These are phyloP conservation scores for Dryoscopus gambensis DNA, from an alignment of 2,113 vertebrate genomes.

Conservation along the genomic window DNA sequence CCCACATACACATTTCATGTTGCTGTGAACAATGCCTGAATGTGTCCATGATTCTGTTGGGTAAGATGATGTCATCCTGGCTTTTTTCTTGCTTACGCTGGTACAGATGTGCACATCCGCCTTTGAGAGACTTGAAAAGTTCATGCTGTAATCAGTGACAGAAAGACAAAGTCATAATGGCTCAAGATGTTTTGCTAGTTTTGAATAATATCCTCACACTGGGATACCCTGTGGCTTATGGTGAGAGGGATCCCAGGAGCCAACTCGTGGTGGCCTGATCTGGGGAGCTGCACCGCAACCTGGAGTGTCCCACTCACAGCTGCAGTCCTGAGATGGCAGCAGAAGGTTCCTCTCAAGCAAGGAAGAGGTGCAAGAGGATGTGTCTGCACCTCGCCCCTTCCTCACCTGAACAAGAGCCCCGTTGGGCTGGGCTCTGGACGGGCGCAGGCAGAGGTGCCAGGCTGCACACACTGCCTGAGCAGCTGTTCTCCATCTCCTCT, in stretches of 20 bases:
- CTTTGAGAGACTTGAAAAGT: not conserved
- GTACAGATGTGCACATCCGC: not conserved
- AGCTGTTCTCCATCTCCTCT: not conserved
- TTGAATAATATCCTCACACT: not conserved
- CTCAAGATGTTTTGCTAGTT: not conserved
- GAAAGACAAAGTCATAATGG: not conserved
- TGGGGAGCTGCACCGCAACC: not conserved
- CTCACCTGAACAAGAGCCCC: not conserved
- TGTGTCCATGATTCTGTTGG: not conserved
- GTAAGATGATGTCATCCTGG: not conserved
- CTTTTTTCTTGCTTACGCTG: not conserved
- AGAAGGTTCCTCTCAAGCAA: not conserved
- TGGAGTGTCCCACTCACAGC: not conserved
- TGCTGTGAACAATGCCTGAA: constrained; percentile 5
- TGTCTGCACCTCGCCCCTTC: not conserved
- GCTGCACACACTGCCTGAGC: fast-evolving
- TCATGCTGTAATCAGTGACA: not conserved
- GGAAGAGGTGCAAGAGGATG: not conserved
- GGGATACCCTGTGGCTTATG: not conserved
- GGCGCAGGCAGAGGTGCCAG: not conserved
- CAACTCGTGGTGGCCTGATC: not conserved
- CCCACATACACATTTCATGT: not conserved
- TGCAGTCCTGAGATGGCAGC: not conserved
- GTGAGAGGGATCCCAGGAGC: not conserved
- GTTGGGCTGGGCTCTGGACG: not conserved